These are phyloP conservation scores for Miichthys miiuy DNA, from an alignment of 2,797 vertebrate species.

Conservation along the genomic window DNA sequence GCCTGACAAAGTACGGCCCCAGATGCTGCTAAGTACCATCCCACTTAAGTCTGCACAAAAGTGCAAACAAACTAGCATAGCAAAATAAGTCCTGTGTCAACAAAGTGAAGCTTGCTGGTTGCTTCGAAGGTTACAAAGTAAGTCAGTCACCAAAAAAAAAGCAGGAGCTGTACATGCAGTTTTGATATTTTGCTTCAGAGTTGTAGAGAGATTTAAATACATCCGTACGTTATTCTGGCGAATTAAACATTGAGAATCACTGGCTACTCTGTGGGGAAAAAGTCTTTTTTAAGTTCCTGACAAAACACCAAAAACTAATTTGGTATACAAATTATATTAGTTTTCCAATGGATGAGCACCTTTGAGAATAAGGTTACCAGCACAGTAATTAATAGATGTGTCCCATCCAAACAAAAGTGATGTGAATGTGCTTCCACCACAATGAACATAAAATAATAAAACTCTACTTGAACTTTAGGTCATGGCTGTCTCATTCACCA, in stretches of 20 bases:
- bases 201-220: slow-evolving; percentile 15
- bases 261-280: slow-evolving; percentile 8
- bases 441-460: slow-evolving; percentile 42
- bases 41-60: slow-evolving; percentile 63
- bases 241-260: slow-evolving; percentile 21
- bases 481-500: slow-evolving; percentile 27
- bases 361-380: slow-evolving; percentile 3
- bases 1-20: slow-evolving; percentile 69
- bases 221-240: slow-evolving; percentile 12
- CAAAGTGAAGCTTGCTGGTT: slow-evolving; percentile 38
- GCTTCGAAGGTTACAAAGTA: slow-evolving; percentile 39
- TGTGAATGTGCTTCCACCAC: slow-evolving; percentile 3
- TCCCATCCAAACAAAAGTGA: slow-evolving; percentile 17
- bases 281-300: background rate
- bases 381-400: slow-evolving; percentile 3
- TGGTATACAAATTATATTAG: slow-evolving; percentile 10
- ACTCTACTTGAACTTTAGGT: slow-evolving; percentile 34
- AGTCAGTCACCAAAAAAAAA: background rate
- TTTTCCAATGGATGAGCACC: slow-evolving; percentile 13
- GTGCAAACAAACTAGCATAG: slow-evolving; percentile 62
- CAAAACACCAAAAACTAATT: slow-evolving; percentile 27
- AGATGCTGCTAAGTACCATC: slow-evolving; percentile 67
- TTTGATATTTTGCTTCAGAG: slow-evolving; percentile 6
- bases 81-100: slow-evolving; percentile 57
- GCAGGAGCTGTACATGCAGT: background rate